phyloP scores from a whole-genome alignment of 2,113 vertebrate species.

The Synodontis membranacea region DNA sequence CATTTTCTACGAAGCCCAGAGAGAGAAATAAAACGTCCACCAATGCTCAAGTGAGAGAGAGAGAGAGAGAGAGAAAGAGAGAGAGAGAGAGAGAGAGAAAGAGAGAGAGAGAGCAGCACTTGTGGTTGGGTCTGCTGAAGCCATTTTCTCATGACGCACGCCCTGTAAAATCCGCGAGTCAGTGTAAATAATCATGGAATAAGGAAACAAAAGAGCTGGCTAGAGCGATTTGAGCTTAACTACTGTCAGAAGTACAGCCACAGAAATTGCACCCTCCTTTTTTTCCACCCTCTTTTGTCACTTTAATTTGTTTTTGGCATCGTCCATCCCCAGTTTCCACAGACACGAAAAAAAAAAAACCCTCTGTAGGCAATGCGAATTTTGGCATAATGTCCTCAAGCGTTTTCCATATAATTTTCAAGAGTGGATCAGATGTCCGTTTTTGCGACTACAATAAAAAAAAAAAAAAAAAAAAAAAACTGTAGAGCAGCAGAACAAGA shows the following conservation, averaged over 20 bases:
- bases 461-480: constrained; percentile 63
- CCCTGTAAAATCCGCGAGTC: constrained; percentile 64
- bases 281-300: constrained; percentile 66
- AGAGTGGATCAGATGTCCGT: constrained; percentile 62
- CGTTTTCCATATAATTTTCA: constrained; percentile 68
- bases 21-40: not conserved
- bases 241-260: constrained; percentile 69
- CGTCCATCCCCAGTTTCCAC: constrained; percentile 66
- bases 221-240: constrained; percentile 63
- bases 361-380: constrained; percentile 65
- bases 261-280: constrained; percentile 61
- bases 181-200: constrained; percentile 67
- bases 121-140: constrained; percentile 70
- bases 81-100: constrained; percentile 48
- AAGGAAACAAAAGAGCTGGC: constrained; percentile 70
- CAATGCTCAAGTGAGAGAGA: not conserved
- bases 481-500: not conserved
- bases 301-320: constrained; percentile 73
- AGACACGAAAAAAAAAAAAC: constrained; percentile 57
- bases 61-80: constrained; percentile 25
- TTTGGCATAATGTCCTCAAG: constrained; percentile 57
- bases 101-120: constrained; percentile 52
- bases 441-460: constrained; percentile 62
- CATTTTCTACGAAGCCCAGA: constrained; percentile 6
- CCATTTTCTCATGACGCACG: constrained; percentile 72